These are phyloP conservation scores for Noctua comes DNA, from an alignment of 2,888 invertebrate species.

Conservation along the genomic window DNA sequence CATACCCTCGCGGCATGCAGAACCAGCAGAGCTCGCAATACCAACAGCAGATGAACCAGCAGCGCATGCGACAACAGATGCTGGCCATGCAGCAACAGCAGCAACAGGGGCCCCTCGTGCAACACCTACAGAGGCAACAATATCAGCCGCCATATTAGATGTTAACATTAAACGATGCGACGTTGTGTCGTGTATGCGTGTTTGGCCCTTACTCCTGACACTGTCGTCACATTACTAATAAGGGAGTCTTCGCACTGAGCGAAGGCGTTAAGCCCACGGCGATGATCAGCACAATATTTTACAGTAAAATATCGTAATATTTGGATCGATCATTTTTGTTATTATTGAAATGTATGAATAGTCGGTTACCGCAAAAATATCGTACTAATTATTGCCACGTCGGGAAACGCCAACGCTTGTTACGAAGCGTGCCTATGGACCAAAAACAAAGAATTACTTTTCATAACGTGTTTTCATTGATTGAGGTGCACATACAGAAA, in stretches of 20 bases:
- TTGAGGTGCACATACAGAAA: neutral
- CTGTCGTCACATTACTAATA: slow-evolving; percentile 21
- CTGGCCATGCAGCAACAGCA: slow-evolving; percentile 93
- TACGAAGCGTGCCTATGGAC: slow-evolving; percentile 27
- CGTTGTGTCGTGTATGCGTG: neutral
- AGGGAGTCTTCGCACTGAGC: neutral
- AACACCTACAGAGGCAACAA: slow-evolving; percentile 86
- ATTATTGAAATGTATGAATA: neutral
- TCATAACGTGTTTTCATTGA: slow-evolving; percentile 23
- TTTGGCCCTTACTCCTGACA: neutral
- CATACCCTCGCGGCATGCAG: slow-evolving; percentile 92
- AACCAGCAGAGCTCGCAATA: slow-evolving; percentile 91
- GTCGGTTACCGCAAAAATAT: neutral
- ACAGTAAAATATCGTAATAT: neutral
- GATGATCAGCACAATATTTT: neutral
- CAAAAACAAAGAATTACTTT: slow-evolving; percentile 41
- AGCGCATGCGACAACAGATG: slow-evolving; percentile 93
- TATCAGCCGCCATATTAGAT: slow-evolving; percentile 86
- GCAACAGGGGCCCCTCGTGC: slow-evolving; percentile 88
- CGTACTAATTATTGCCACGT: neutral
- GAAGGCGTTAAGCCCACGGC: neutral
- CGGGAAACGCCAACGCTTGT: neutral
- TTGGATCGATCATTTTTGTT: neutral
- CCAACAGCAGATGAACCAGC: slow-evolving; percentile 90
- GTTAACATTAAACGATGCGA: neutral